Percentiles rank a stretch among this genome's conserved stretches.
phyloP scores from a whole-genome alignment of 2,888 invertebrate genomes.

The Phalera bucephala region DNA sequence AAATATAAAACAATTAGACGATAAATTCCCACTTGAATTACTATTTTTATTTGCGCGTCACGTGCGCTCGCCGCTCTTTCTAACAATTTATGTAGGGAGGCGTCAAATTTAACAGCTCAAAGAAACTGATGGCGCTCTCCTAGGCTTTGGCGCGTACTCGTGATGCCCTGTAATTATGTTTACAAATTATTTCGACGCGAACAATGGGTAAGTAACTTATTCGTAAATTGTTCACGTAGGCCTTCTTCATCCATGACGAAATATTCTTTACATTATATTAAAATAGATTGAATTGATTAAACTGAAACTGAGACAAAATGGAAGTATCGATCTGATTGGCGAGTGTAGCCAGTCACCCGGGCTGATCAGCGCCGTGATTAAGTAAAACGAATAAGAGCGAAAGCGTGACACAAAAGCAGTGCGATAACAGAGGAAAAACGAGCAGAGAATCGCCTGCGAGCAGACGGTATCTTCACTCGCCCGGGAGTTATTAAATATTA shows the following conservation, averaged over 20 bases:
- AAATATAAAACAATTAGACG: slow-evolving; percentile 74
- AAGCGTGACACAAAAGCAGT: slow-evolving; percentile 78
- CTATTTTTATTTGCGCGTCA: slow-evolving; percentile 76
- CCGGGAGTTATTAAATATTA: slow-evolving; percentile 82
- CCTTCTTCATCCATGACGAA: slow-evolving; percentile 8
- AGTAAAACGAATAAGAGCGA: slow-evolving; percentile 70
- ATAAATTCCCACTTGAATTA: slow-evolving; percentile 70
- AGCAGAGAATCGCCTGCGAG: slow-evolving; percentile 71
- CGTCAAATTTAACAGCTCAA: slow-evolving; percentile 70
- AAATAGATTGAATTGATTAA: neutral
- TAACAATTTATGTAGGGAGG: slow-evolving; percentile 67
- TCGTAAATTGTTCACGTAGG: slow-evolving; percentile 28
- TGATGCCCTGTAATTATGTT: slow-evolving; percentile 66
- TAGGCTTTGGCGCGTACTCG: slow-evolving; percentile 52
- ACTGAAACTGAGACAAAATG: slow-evolving; percentile 9
- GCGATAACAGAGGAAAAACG: slow-evolving; percentile 76
- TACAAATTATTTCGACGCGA: slow-evolving; percentile 56
- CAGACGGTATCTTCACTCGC: slow-evolving; percentile 73
- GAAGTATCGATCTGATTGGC: slow-evolving; percentile 46
- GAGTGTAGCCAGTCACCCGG: slow-evolving; percentile 49
- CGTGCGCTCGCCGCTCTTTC: slow-evolving; percentile 62
- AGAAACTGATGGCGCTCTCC: slow-evolving; percentile 64
- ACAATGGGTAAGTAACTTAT: slow-evolving; percentile 49
- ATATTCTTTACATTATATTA: neutral
- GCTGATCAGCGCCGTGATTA: slow-evolving; percentile 69